Conservation (phyloP, 2,888 invertebrate genomes). For the Melanotus villosus region DNA sequence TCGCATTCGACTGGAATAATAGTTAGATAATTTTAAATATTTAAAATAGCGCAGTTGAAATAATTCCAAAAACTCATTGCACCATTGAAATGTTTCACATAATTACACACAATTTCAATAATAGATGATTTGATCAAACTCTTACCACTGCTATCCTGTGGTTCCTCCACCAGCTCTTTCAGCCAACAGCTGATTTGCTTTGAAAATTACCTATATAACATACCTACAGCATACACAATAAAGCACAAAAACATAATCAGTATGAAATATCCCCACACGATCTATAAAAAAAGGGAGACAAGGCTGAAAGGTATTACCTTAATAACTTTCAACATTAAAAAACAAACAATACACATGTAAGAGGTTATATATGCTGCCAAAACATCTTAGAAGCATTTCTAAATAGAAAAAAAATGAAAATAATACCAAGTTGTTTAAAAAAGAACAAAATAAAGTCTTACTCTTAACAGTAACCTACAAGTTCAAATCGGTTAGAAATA, state of each 20-base stretch:
- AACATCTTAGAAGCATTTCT: constrained; percentile 31
- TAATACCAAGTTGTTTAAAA: constrained; percentile 24
- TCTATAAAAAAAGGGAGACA: constrained; percentile 33
- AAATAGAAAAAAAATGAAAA: constrained; percentile 10
- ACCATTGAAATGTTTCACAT: constrained; percentile 7
- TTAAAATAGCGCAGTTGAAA: too few species aligned
- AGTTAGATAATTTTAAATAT: too few species aligned
- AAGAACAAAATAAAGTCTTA: constrained; percentile 48
- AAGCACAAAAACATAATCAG: constrained; percentile 35
- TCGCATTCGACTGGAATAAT: too few species aligned
- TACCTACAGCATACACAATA: constrained; percentile 40
- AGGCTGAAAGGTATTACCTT: constrained; percentile 17
- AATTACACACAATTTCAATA: constrained; percentile 21
- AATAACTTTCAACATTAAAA: constrained; percentile 17
- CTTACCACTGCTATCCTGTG: constrained; percentile 38
- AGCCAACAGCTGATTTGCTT: constrained; percentile 35
- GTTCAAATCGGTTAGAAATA: not conserved
- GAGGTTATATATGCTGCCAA: constrained; percentile 19
- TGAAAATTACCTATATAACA: constrained; percentile 41
- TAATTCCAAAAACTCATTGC: not conserved
- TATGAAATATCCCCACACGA: constrained; percentile 32
- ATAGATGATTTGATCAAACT: constrained; percentile 32
- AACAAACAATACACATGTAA: constrained; percentile 45
- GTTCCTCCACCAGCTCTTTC: constrained; percentile 35
- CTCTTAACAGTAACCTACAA: constrained; percentile 40